phyloP scores from a whole-genome alignment of 2,797 vertebrate species.

The Rhinophrynus dorsalis region DNA sequence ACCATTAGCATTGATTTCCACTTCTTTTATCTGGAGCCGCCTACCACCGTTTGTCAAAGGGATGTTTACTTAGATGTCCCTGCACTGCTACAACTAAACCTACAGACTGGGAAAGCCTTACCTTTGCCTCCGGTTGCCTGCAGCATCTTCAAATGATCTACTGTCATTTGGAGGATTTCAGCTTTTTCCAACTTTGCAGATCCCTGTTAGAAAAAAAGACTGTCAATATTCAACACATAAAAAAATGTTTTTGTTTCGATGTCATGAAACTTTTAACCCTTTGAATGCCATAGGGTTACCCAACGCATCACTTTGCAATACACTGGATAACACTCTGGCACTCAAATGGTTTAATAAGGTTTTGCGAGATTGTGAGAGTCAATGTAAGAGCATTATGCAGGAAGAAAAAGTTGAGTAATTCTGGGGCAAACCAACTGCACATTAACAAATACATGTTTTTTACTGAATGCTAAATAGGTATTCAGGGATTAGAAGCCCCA shows the following conservation, averaged over 20 bases:
- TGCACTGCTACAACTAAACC: constrained; percentile 11
- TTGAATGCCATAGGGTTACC: too few species aligned
- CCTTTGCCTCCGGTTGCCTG: constrained; percentile 91
- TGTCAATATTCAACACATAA: too few species aligned
- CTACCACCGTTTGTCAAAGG: constrained; percentile 69
- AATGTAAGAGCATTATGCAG: neutral
- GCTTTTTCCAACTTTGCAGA: constrained; percentile 96
- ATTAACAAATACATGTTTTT: neutral
- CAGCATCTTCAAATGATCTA: constrained; percentile 95
- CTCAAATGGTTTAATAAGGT: too few species aligned
- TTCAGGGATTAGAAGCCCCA: too few species aligned
- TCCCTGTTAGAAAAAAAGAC: constrained; percentile 62
- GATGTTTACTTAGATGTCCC: constrained; percentile 49
- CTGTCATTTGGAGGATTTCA: constrained; percentile 95
- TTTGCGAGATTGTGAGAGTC: neutral
- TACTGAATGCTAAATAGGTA: too few species aligned
- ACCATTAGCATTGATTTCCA: constrained; percentile 86
- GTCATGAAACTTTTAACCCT: too few species aligned
- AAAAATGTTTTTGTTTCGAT: too few species aligned
- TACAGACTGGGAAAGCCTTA: constrained; percentile 59
- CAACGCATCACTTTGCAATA: too few species aligned
- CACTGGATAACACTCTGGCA: too few species aligned
- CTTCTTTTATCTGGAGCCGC: constrained; percentile 74
- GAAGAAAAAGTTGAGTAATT: too few species aligned
- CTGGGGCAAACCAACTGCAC: too few species aligned